Evolutionary conservation across 1,140 invertebrate species (phyloP).

Genomic region (Trichomalopsis sarcophagae): DNA sequence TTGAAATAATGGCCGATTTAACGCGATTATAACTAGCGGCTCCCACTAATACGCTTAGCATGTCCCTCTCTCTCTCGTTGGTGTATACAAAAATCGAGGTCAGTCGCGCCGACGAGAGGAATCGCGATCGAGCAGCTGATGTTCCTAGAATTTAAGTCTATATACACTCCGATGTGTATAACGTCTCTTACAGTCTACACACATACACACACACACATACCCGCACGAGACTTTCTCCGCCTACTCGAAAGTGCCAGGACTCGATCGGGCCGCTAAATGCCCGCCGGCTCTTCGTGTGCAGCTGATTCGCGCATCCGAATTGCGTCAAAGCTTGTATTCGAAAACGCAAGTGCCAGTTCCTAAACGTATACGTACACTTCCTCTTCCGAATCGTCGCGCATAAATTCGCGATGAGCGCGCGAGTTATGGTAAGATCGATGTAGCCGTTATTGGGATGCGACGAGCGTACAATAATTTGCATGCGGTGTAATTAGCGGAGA

Average conservation of each 20-base stretch:
- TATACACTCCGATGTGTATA: neutral
- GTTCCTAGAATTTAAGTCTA: slow-evolving; percentile 54
- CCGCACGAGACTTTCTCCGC: slow-evolving; percentile 35
- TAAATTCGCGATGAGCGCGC: neutral
- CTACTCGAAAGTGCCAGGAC: slow-evolving; percentile 43
- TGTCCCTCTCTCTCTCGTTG: neutral
- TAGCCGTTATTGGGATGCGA: neutral
- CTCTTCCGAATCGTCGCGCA: neutral
- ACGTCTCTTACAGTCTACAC: neutral
- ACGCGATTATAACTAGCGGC: slow-evolving; percentile 1
- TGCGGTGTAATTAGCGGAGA: neutral
- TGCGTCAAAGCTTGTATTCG: neutral
- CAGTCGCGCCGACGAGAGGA: slow-evolving; percentile 18
- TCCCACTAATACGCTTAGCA: neutral
- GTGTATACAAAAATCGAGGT: slow-evolving; percentile 51
- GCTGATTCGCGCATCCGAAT: neutral
- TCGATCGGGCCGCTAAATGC: neutral
- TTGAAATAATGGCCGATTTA: slow-evolving; percentile 14
- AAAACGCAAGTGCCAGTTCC: slow-evolving; percentile 6
- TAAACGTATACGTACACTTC: no score
- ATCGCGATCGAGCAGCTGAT: slow-evolving; percentile 54
- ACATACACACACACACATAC: neutral
- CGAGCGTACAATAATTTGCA: neutral
- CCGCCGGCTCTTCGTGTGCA: no score
- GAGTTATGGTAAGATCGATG: no score